A percentile compares a stretch with the other conserved stretches of the same genome.
Conservation (phyloP, 1,140 invertebrate species). For the Plodia interpunctella region DNA sequence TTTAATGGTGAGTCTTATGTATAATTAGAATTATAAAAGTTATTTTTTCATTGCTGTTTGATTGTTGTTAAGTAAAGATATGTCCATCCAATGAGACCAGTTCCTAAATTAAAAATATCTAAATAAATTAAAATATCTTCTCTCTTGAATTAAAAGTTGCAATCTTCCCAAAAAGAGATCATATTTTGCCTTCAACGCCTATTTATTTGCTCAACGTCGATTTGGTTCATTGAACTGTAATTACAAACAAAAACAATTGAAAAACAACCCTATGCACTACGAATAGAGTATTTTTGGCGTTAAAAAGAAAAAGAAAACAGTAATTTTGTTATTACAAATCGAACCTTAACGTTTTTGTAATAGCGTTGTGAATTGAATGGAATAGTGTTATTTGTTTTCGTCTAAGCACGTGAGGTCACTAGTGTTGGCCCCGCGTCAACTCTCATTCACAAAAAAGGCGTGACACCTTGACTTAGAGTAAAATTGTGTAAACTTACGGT, state of each 20-base stretch:
- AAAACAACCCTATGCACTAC: conserved; percentile 19
- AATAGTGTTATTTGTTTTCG: neutral
- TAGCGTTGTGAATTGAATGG: neutral
- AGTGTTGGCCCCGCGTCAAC: neutral
- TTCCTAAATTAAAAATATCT: too few relatives aligned
- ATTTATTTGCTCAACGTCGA: conserved; percentile 64
- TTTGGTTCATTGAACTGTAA: conserved; percentile 51
- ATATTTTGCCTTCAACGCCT: conserved; percentile 22
- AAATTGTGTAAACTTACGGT: conserved; percentile 16
- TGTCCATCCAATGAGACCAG: too few relatives aligned
- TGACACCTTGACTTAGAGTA: conserved; percentile 29
- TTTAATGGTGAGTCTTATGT: too few relatives aligned
- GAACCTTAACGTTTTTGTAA: neutral
- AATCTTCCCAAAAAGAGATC: too few relatives aligned
- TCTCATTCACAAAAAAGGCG: conserved; percentile 45
- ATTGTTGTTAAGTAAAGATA: too few relatives aligned
- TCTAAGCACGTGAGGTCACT: conserved; percentile 41
- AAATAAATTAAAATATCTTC: too few relatives aligned
- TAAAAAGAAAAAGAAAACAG: neutral
- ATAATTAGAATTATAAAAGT: too few relatives aligned
- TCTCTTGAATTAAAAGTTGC: conserved; percentile 10
- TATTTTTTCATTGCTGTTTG: too few relatives aligned
- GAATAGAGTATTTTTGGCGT: conserved; percentile 13
- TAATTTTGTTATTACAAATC: neutral
- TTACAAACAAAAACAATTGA: conserved; percentile 9